phyloP scores from a whole-genome alignment of 2,113 vertebrate species.

The Gymnogyps californianus region DNA sequence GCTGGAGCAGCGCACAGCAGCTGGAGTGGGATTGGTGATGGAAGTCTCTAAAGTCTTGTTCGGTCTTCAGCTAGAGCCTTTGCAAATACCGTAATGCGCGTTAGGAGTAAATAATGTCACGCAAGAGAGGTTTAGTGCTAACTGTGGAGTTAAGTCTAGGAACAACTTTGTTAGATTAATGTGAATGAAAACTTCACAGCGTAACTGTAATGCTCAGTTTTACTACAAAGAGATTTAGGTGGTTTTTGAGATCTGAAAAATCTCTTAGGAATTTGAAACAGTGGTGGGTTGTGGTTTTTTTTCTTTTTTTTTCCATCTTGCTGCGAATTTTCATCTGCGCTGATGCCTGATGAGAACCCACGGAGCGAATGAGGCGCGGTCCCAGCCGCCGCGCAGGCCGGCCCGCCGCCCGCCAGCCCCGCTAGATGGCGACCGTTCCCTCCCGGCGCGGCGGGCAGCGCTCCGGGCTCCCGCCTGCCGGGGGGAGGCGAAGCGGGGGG shows the following conservation, averaged over 20 bases:
- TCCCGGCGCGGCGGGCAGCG: not conserved
- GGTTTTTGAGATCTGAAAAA: not conserved
- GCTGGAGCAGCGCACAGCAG: not conserved
- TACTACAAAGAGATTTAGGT: not conserved
- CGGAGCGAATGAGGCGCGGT: no score
- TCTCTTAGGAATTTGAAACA: not conserved
- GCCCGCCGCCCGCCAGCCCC: constrained; percentile 14
- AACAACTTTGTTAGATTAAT: not conserved
- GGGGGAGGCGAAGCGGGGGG: no score
- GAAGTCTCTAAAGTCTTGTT: not conserved
- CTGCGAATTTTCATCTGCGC: rapidly evolving
- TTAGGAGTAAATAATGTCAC: not conserved
- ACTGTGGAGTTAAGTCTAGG: not conserved
- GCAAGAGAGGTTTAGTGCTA: not conserved
- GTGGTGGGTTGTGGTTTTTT: not conserved
- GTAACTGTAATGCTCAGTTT: not conserved
- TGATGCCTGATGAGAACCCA: not conserved
- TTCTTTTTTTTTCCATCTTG: no score
- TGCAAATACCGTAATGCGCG: not conserved
- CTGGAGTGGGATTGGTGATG: not conserved
- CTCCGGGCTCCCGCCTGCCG: no score
- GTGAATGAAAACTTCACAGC: not conserved
- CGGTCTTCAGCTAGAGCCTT: not conserved
- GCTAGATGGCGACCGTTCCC: constrained; percentile 67
- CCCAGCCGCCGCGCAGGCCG: no score